Evolutionary conservation across 2,888 invertebrate genomes (phyloP).

Genomic region (Phortica magna): DNA sequence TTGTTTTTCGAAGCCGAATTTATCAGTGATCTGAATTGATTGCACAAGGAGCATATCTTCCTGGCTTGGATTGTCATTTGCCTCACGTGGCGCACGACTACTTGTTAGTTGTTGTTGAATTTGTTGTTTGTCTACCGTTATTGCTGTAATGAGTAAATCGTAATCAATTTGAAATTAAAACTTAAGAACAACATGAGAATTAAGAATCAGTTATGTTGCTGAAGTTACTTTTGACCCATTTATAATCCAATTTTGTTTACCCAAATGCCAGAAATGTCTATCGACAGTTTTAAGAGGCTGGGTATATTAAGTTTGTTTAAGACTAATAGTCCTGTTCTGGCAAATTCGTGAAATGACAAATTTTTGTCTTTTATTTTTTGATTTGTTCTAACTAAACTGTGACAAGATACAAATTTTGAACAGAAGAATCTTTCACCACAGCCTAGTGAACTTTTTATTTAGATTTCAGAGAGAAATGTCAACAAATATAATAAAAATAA

Average conservation of each 20-base stretch:
- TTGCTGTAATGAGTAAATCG: constrained; percentile 36
- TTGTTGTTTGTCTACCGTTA: neutral
- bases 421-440: too few species aligned
- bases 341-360: too few species aligned
- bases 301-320: too few species aligned
- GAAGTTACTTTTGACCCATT: too few species aligned
- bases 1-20: constrained; percentile 90
- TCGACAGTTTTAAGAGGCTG: neutral
- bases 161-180: neutral
- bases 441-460: too few species aligned
- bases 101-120: constrained; percentile 40
- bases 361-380: too few species aligned
- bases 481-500: too few species aligned
- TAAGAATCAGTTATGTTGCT: too few species aligned
- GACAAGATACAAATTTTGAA: too few species aligned
- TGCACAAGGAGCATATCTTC: constrained; percentile 93
- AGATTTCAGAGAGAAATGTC: too few species aligned
- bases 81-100: constrained; percentile 68
- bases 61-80: constrained; percentile 77
- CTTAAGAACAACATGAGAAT: constrained; percentile 19
- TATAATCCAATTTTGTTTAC: neutral
- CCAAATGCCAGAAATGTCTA: neutral
- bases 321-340: too few species aligned
- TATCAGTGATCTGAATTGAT: constrained; percentile 94
- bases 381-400: too few species aligned